Evolutionary conservation across 2,113 vertebrate species (phyloP).

Genomic region (Bostrychus sinensis): DNA sequence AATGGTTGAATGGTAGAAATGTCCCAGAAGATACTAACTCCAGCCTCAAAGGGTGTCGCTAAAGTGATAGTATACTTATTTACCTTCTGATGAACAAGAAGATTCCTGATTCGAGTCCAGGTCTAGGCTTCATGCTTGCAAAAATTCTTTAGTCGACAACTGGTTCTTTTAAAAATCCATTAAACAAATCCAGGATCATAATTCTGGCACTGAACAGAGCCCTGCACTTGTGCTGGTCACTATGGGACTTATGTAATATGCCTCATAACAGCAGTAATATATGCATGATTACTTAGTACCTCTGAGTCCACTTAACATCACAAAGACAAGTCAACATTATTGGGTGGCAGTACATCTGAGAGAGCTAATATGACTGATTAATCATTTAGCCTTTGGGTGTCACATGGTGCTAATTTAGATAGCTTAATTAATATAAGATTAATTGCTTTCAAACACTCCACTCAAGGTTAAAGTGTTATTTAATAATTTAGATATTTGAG

Average conservation of each 20-base stretch:
- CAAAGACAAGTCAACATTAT: constrained; percentile 11
- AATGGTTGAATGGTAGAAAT: no score
- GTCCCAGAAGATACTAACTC: no score
- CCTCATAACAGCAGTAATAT: constrained; percentile 14
- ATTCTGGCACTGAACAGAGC: neutral
- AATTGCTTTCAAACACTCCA: constrained; percentile 61
- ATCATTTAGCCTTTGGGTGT: constrained; percentile 58
- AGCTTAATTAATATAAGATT: constrained; percentile 68
- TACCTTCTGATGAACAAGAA: no score
- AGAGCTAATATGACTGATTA: constrained; percentile 63
- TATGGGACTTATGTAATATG: neutral
- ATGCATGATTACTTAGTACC: constrained; percentile 21
- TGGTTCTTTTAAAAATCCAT: no score
- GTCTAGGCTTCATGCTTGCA: no score
- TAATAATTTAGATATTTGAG: constrained; percentile 67
- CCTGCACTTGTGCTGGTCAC: neutral
- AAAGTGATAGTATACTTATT: no score
- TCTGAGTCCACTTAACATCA: constrained; percentile 34
- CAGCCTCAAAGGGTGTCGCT: no score
- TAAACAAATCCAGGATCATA: neutral
- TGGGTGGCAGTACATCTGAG: constrained; percentile 33
- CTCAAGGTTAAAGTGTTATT: constrained; percentile 79
- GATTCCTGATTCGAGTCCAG: no score
- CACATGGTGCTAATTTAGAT: constrained; percentile 69
- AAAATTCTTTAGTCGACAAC: no score